phyloP scores from a whole-genome alignment of 2,888 invertebrate species.

The Antheraea assamensis region DNA sequence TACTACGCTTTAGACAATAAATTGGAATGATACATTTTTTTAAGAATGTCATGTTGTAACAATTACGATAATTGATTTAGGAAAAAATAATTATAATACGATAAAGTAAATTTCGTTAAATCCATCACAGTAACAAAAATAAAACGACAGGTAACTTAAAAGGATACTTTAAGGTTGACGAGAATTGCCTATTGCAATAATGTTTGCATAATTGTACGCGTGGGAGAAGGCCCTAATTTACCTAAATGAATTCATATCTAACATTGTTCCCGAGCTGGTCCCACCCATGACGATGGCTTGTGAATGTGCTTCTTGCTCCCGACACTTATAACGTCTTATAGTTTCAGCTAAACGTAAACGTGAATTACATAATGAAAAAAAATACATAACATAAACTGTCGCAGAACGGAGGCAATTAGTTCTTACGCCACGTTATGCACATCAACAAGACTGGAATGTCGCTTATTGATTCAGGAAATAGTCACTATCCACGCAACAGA shows the following conservation, averaged over 20 bases:
- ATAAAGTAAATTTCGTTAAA: conserved; percentile 37
- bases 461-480: conserved; percentile 73
- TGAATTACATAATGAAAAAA: conserved; percentile 31
- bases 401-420: conserved; percentile 44
- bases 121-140: conserved; percentile 6
- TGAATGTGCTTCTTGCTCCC: conserved; percentile 61
- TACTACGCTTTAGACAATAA: conserved; percentile 77
- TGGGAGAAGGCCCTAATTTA: conserved; percentile 65
- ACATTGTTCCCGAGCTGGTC: conserved; percentile 82
- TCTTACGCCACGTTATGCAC: conserved; percentile 61
- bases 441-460: conserved; percentile 82
- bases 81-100: conserved; percentile 34
- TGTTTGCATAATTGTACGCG: conserved; percentile 66
- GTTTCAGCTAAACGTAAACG: conserved; percentile 32
- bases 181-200: conserved; percentile 26
- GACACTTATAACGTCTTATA: conserved; percentile 26
- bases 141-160: conserved; percentile 1
- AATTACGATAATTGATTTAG: conserved; percentile 50
- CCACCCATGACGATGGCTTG: conserved; percentile 82
- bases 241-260: conserved; percentile 77
- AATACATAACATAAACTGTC: neutral
- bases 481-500: conserved; percentile 54
- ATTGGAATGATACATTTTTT: conserved; percentile 80
- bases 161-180: neutral
- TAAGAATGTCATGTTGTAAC: conserved; percentile 76